These are phyloP conservation scores for Elephantulus edwardii DNA, from an alignment of 2,113 vertebrate species.

Conservation along the genomic window DNA sequence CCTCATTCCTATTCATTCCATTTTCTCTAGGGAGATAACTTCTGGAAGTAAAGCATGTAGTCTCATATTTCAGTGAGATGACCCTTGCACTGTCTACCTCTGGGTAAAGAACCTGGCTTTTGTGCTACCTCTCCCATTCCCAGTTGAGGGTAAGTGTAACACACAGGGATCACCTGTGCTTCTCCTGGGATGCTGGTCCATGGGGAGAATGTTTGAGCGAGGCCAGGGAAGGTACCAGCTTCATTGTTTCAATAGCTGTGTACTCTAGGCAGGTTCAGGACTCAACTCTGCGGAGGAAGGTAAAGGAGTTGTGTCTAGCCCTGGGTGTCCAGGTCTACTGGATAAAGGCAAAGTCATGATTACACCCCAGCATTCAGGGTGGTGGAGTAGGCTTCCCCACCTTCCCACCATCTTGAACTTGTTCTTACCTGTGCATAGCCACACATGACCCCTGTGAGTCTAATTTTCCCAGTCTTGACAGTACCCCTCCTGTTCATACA, in stretches of 20 bases:
- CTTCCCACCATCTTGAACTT: not conserved
- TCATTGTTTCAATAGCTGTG: not conserved
- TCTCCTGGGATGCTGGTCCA: not conserved
- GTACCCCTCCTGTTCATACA: not conserved
- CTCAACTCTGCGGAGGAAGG: not conserved
- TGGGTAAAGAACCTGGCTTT: not conserved
- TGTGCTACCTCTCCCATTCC: not conserved
- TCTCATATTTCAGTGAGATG: rapidly evolving
- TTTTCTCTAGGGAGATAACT: not conserved
- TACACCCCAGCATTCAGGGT: no score
- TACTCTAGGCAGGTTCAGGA: not conserved
- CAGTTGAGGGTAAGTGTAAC: no score
- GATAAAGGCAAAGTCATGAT: not conserved
- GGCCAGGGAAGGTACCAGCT: rapidly evolving
- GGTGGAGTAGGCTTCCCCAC: not conserved
- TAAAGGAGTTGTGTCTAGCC: not conserved
- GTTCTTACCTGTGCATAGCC: not conserved
- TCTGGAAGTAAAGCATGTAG: not conserved
- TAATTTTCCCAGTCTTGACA: not conserved
- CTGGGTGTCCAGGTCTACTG: not conserved
- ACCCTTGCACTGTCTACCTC: no score
- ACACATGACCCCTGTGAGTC: not conserved
- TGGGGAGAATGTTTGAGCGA: not conserved
- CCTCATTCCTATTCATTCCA: not conserved
- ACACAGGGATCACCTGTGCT: not conserved